These are phyloP conservation scores for Acrocephalus arundinaceus DNA, from an alignment of 2,113 vertebrate genomes.

Conservation along the genomic window DNA sequence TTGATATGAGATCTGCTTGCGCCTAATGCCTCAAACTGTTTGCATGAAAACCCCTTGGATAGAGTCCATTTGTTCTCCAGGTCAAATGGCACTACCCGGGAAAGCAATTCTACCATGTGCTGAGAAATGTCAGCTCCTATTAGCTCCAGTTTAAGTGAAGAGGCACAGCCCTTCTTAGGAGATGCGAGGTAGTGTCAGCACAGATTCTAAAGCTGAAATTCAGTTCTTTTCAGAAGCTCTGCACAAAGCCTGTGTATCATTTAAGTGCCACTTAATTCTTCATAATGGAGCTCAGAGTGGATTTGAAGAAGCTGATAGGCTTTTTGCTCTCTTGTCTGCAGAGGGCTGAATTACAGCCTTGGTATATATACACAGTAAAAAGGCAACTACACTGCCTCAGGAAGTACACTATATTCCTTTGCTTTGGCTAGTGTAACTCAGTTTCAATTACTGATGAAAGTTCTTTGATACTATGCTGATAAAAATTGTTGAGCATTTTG, in stretches of 20 bases:
- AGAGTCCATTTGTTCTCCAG: background rate
- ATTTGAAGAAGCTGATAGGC: conserved; percentile 23
- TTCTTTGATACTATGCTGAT: background rate
- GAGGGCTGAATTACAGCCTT: conserved; percentile 25
- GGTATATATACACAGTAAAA: conserved; percentile 17
- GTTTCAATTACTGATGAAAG: conserved; percentile 29
- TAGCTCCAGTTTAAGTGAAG: conserved; percentile 1
- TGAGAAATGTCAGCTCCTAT: background rate
- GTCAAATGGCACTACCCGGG: background rate
- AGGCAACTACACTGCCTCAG: conserved; percentile 4
- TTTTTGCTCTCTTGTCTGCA: conserved; percentile 31
- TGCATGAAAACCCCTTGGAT: background rate
- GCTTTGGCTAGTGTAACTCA: background rate
- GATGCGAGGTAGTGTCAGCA: background rate
- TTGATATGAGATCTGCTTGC: background rate
- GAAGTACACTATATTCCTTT: background rate
- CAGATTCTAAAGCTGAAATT: conserved; percentile 8
- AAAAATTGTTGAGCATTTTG: background rate
- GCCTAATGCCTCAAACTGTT: background rate
- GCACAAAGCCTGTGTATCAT: conserved; percentile 4
- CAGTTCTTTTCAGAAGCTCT: background rate
- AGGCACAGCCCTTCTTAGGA: background rate
- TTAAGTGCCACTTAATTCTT: conserved; percentile 53
- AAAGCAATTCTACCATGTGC: background rate
- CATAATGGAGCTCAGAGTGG: background rate